Evolutionary conservation across 2,113 vertebrate genomes (phyloP).

Genomic region (Polypterus bichir): DNA sequence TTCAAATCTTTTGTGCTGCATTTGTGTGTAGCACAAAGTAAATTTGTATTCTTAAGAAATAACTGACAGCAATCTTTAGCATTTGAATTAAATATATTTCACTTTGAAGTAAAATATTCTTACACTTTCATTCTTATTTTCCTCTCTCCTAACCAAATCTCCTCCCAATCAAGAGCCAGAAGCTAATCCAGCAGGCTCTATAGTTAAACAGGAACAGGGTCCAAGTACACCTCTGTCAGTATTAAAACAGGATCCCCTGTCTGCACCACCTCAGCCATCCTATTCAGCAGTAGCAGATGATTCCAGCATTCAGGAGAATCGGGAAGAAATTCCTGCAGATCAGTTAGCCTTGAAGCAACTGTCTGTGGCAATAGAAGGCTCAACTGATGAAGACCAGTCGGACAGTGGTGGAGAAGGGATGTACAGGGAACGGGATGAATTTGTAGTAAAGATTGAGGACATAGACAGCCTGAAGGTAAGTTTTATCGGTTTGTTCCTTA

Average conservation of each 20-base stretch:
- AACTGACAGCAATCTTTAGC: not conserved
- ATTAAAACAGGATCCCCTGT: constrained; percentile 35
- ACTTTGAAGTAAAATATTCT: not conserved
- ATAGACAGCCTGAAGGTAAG: constrained; percentile 80
- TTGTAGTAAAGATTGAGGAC: constrained; percentile 94
- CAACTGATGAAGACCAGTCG: constrained; percentile 76
- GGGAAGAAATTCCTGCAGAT: constrained; percentile 44
- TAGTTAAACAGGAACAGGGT: constrained; percentile 51
- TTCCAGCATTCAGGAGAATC: constrained; percentile 32
- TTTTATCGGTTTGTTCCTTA: not conserved
- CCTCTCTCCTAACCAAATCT: constrained; percentile 11
- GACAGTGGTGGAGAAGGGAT: constrained; percentile 96
- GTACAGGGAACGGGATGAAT: constrained; percentile 92
- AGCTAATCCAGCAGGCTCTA: constrained; percentile 14
- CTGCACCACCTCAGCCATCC: constrained; percentile 6
- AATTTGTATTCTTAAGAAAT: no score
- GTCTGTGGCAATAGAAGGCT: constrained; percentile 78
- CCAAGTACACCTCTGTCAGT: constrained; percentile 33
- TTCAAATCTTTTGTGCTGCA: no score
- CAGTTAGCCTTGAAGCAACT: constrained; percentile 59
- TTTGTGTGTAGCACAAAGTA: no score
- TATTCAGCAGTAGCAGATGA: constrained; percentile 33
- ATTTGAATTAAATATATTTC: constrained; percentile 9
- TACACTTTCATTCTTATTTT: constrained; percentile 13
- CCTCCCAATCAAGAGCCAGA: not conserved